Conservation (phyloP, 35 echinoderm and acorn worm species). For the Amphiura filiformis region DNA sequence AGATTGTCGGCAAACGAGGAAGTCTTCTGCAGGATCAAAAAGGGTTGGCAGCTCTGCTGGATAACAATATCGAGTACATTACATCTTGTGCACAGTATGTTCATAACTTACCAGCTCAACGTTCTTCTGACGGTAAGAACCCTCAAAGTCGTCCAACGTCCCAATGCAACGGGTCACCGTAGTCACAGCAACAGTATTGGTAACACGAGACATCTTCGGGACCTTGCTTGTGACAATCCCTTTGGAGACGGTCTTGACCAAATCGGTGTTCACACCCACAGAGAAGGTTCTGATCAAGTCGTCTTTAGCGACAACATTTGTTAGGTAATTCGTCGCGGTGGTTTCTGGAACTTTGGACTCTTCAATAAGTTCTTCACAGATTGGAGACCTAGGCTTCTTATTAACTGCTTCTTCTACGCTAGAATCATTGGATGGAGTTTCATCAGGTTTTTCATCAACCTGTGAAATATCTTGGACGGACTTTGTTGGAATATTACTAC, state of each 20-base stretch:
- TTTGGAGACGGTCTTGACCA: not conserved
- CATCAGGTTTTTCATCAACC: no score
- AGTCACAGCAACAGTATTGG: not conserved
- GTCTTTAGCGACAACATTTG: not conserved
- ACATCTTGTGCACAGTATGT: no score
- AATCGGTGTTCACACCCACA: conserved; percentile 23
- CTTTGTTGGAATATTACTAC: no score
- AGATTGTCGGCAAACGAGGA: no score
- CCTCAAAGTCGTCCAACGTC: conserved; percentile 1
- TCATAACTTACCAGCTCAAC: not conserved
- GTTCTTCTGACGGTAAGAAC: not conserved
- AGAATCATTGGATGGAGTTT: no score
- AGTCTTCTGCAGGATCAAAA: no score
- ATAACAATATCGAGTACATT: no score
- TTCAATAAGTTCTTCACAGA: not conserved
- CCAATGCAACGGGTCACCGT: not conserved
- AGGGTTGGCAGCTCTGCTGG: no score
- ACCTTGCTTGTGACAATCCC: conserved; percentile 8
- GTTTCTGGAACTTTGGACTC: not conserved
- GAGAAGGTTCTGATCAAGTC: not conserved
- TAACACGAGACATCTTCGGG: not conserved
- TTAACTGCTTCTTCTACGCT: no score
- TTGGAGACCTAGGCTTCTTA: no score
- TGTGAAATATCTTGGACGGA: no score
- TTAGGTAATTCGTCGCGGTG: not conserved